phyloP scores from a whole-genome alignment of 2,797 vertebrate species.

The Rhodeus uyekii region DNA sequence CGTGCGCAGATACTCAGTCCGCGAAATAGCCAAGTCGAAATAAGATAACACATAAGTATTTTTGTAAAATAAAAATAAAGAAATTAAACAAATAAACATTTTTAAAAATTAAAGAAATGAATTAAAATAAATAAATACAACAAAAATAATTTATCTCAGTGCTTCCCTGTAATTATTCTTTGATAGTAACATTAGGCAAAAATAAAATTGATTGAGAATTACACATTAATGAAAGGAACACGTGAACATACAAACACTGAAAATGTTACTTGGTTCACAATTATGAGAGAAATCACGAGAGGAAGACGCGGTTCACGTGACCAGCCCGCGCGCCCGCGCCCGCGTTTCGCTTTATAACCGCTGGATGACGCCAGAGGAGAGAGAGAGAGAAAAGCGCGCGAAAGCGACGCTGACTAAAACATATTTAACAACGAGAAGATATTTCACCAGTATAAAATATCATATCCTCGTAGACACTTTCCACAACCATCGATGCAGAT shows the following conservation, averaged over 20 bases:
- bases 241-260: not conserved
- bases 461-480: no score
- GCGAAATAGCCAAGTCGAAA: not conserved
- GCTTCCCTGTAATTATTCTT: no score
- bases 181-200: not conserved
- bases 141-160: not conserved
- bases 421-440: not conserved
- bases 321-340: not conserved
- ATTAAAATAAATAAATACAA: not conserved
- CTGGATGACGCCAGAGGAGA: conserved; percentile 37
- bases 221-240: not conserved
- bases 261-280: not conserved
- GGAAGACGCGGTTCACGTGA: conserved; percentile 7
- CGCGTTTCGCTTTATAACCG: not conserved
- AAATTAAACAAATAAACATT: no score
- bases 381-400: not conserved
- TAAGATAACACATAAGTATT: not conserved
- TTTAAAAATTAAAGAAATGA: no score
- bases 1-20: not conserved
- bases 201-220: not conserved
- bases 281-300: not conserved
- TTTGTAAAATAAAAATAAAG: not conserved
- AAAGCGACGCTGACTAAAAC: not conserved
- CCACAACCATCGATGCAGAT: not conserved
- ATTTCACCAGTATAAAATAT: not conserved